A percentile compares a stretch with the other conserved stretches of the same genome.
These are phyloP conservation scores for Etheostoma nigrum DNA, from an alignment of 2,797 vertebrate species.

Conservation along the genomic window DNA sequence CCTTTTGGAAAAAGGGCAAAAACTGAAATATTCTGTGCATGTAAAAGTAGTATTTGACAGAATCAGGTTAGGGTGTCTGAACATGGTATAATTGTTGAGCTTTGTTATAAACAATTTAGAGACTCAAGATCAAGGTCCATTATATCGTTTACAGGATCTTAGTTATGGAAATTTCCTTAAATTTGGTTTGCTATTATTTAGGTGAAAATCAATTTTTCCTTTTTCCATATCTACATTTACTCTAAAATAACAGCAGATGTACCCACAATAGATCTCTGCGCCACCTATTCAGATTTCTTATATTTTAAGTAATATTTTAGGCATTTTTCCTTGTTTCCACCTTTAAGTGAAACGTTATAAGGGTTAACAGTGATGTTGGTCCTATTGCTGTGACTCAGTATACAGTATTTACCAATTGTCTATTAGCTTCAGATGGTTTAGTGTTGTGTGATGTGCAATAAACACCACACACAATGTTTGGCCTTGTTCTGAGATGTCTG, in stretches of 20 bases:
- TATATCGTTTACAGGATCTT: not conserved
- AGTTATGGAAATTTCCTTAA: not conserved
- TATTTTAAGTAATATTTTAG: not conserved
- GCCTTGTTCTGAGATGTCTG: conserved; percentile 14
- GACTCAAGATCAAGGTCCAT: not conserved
- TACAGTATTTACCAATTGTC: conserved; percentile 3
- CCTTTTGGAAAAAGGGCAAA: no score
- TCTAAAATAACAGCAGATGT: not conserved
- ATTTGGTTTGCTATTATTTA: not conserved
- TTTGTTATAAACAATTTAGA: not conserved
- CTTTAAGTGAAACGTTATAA: conserved; percentile 4
- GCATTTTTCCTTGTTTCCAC: not conserved
- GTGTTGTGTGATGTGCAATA: conserved; percentile 5
- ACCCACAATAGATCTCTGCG: not conserved
- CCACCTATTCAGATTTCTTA: not conserved
- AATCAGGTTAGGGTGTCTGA: not conserved
- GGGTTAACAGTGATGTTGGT: not conserved
- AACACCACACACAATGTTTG: conserved; percentile 8
- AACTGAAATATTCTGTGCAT: no score
- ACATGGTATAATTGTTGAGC: not conserved
- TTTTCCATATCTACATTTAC: not conserved
- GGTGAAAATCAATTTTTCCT: not conserved
- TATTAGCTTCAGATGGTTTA: not conserved
- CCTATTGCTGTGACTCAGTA: not conserved
- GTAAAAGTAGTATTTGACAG: no score